Percentiles rank a stretch among this genome's conserved stretches.
Conservation (phyloP, 1,140 invertebrate species). For the Drosophila nannoptera region DNA sequence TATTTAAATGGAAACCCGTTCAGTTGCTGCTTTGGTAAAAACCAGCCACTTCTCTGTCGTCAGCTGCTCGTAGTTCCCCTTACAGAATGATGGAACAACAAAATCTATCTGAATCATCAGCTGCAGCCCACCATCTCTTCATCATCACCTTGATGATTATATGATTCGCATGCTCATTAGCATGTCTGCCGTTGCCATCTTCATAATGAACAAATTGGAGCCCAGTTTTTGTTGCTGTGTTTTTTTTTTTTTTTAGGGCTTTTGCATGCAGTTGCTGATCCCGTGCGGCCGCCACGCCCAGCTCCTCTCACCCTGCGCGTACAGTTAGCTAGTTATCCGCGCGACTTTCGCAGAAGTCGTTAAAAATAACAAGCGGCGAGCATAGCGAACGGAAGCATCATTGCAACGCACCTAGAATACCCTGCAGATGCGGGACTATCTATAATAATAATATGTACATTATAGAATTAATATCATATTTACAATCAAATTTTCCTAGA, state of each 20-base stretch:
- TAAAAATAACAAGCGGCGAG: slow-evolving; percentile 26
- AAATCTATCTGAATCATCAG: slow-evolving; percentile 3
- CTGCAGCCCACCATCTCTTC: no score
- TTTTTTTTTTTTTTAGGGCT: neutral
- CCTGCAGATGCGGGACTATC: no score
- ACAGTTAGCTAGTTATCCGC: slow-evolving; percentile 14
- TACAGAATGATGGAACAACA: slow-evolving; percentile 1
- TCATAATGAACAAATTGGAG: neutral
- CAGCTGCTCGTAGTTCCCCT: slow-evolving; percentile 42
- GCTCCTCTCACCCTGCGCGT: neutral
- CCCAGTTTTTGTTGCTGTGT: neutral
- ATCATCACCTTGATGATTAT: neutral
- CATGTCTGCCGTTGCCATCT: neutral
- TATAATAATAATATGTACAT: no score
- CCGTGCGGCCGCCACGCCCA: neutral
- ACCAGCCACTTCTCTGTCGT: slow-evolving; percentile 41
- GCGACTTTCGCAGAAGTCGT: slow-evolving; percentile 39
- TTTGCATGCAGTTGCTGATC: slow-evolving; percentile 6
- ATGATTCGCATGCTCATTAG: neutral
- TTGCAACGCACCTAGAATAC: neutral
- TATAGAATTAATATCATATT: no score
- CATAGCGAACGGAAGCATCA: neutral
- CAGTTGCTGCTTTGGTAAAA: slow-evolving; percentile 25
- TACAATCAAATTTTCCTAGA: no score
- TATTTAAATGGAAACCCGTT: slow-evolving; percentile 27